Base-by-base conservation (phyloP, 2,113 vertebrate species). In the Microcebus griseorufus region DNA sequence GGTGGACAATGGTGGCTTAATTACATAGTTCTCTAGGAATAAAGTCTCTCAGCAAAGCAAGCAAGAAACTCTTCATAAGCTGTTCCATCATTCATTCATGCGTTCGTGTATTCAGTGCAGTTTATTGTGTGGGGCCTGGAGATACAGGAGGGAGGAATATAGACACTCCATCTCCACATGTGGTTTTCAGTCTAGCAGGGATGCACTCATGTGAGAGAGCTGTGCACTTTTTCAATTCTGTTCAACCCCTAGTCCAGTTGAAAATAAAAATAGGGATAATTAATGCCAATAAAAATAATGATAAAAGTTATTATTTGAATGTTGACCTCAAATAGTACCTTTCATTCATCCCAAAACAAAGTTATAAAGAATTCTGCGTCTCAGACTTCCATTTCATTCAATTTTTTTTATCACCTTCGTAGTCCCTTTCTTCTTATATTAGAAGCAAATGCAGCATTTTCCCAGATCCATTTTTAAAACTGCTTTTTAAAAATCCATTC, bases 161-260 rank as follows among this genome's bases (percentile, higher is more conserved):
- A n/a, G 27, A 29, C 22, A 1, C 3, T 6, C 0, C 0, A 1
- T 22, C 18, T 14, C 23, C 23, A 10, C 0, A 2, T 14, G 64
- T 17, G 9, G 8, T 3, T 53, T 25, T 2, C 2, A 16, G 16
- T 18, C 69, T 7, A 2, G 10, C 8, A 5, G 13, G 53, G 32
- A 13, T 10, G 5, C 10, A 11, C 13, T 14, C 4, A 22, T 2
- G 29, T 25, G 37, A 45, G 23, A 51, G 42, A 45, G 32, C 51
- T n/a, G 11, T 0, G 2, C 4, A 22, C 32, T 2, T 13, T 34
- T 48, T 48, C 62, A 27, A 8, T 23, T 39, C 14, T 39, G 23
- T 48, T 65, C 18, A 22, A 22, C 1, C 18, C 1, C 16, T 4
- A 7, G 3, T 10, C n/a, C 65, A 37, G 25, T 0, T 48, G 23